phyloP scores from a whole-genome alignment of 2,113 vertebrate species.

The pig (Sus scrofa) region DNA sequence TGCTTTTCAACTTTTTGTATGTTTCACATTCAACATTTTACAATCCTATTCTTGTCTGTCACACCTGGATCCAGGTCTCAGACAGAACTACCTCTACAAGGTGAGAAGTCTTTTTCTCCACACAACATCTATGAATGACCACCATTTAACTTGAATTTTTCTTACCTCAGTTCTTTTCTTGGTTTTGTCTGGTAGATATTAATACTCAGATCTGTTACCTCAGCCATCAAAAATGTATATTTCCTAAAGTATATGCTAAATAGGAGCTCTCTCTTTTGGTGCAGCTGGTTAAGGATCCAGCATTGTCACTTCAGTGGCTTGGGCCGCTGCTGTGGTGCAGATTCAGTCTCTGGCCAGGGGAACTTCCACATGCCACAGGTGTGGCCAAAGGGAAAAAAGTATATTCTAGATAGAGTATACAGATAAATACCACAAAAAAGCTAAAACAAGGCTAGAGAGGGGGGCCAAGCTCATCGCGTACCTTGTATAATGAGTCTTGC shows the following conservation, averaged over 20 bases:
- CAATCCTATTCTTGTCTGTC: conserved; percentile 23
- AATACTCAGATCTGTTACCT: neutral
- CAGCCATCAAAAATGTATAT: neutral
- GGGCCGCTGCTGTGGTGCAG: too few relatives aligned
- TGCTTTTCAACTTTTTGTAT: neutral
- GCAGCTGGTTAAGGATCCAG: too few relatives aligned
- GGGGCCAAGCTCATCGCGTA: neutral
- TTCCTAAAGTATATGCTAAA: conserved; percentile 14
- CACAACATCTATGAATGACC: neutral
- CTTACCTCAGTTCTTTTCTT: conserved; percentile 24
- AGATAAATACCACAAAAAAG: conserved; percentile 10
- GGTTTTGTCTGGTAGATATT: neutral
- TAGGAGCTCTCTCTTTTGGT: neutral
- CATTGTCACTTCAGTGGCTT: too few relatives aligned
- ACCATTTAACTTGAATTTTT: conserved; percentile 33
- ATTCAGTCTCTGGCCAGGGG: too few relatives aligned
- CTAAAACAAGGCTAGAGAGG: neutral
- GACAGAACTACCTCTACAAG: neutral
- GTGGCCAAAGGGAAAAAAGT: too few relatives aligned
- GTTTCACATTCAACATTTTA: neutral
- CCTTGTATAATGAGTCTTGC: neutral
- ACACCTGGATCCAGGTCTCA: neutral
- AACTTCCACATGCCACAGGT: too few relatives aligned
- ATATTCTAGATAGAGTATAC: neutral
- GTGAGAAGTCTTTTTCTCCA: neutral